Evolutionary conservation across 2,888 invertebrate genomes (phyloP), one percentile per base, ranked within the genome.

Genomic region (Brachyopa scutellaris): DNA sequence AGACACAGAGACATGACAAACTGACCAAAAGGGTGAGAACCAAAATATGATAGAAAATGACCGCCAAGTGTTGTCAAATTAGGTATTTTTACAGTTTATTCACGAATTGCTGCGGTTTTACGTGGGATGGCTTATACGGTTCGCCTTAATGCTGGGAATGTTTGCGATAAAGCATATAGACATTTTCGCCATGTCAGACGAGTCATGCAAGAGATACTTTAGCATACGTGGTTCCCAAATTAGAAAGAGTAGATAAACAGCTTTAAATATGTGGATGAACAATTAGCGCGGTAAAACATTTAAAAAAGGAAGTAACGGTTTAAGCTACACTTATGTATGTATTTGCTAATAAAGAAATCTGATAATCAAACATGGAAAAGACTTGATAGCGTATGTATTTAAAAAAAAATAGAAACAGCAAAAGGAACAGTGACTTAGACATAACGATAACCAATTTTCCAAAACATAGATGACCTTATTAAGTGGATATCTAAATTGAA

Each of bases 61-160:
- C 47, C 51, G 33, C 57, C 77, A 61, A 72, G 31, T 77, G 77
- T 66, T 76, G 82, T 72, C 69, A 76, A 72, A 40, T 33, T 55
- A 8, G 53, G 47, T n/a, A 3, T 53, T 49, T 73, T 61, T 26
- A 53, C 59, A 82, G 76, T 82, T 72, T 66, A 53, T 79, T 66
- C 82, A 82, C 77, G 82, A 66, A 55, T 61, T 66, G 59, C 13
- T 82, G 82, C 61, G 82, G 82, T 77, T 82, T 77, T 66, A 77
- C 77, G 82, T 82, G 72, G 82, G 82, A 77, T 66, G 80, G 38
- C 59, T 76, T 49, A 55, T 74, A 47, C 38, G 38, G 31, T 17
- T 53, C 38, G 55, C 19, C n/a, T n/a, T n/a, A n/a, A n/a, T 31
- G 40, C 38, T 61, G 62, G 47, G 76, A 80, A 69, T 57, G 17